Percentiles rank a stretch among this genome's conserved stretches.
Conservation (phyloP, 2,797 vertebrate genomes). For the Characodon lateralis region DNA sequence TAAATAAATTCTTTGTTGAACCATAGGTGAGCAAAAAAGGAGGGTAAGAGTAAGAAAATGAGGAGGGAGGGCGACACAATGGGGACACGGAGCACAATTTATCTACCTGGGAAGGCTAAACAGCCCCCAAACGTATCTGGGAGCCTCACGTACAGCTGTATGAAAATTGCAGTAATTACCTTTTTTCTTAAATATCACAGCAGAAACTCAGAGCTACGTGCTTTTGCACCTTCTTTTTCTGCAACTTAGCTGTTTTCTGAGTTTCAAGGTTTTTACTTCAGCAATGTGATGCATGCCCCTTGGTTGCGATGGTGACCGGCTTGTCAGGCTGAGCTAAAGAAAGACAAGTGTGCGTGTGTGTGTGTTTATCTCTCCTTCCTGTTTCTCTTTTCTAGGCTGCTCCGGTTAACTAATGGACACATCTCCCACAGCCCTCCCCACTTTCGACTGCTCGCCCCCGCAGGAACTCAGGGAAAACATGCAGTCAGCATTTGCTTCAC, state of each 20-base stretch:
- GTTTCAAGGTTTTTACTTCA: constrained; percentile 41
- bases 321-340: constrained; percentile 47
- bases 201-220: not conserved
- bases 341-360: constrained; percentile 18
- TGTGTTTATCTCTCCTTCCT: constrained; percentile 3
- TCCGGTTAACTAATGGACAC: constrained; percentile 51
- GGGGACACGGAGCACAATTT: constrained; percentile 52
- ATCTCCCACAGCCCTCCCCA: constrained; percentile 22
- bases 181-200: not conserved
- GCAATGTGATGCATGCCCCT: constrained; percentile 49
- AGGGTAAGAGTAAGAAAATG: constrained; percentile 11
- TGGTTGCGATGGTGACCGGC: constrained; percentile 75
- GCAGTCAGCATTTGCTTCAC: constrained; percentile 48
- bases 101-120: constrained; percentile 73
- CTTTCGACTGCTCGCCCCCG: not conserved
- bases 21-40: constrained; percentile 33
- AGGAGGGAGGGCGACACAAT: constrained; percentile 9
- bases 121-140: constrained; percentile 41
- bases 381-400: constrained; percentile 27
- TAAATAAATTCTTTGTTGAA: constrained; percentile 50
- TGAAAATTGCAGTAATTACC: not conserved
- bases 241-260: constrained; percentile 45
- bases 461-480: constrained; percentile 41
- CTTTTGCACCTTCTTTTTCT: not conserved
- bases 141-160: constrained; percentile 4